These are phyloP conservation scores for Vidua chalybeata DNA, from an alignment of 2,113 vertebrate species.

Conservation along the genomic window DNA sequence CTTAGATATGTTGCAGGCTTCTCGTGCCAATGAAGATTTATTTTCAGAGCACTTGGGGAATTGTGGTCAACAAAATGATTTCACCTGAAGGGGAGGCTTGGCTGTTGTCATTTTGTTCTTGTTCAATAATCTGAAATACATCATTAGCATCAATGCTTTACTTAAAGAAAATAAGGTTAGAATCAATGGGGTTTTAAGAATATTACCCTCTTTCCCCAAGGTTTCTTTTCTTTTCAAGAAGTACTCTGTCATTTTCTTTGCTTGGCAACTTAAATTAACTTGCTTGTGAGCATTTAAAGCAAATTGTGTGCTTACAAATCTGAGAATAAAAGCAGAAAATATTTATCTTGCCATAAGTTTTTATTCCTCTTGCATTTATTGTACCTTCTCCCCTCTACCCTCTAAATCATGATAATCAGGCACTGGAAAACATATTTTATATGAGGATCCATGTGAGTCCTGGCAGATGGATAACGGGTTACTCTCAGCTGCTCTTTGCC, in stretches of 20 bases:
- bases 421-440: neutral
- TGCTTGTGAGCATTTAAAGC: neutral
- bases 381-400: neutral
- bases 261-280: neutral
- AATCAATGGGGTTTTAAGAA: neutral
- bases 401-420: neutral
- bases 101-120: constrained; percentile 11
- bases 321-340: neutral
- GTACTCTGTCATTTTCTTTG: neutral
- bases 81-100: neutral
- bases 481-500: neutral
- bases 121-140: constrained; percentile 5
- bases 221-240: neutral
- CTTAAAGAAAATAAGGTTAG: neutral
- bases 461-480: neutral
- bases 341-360: neutral
- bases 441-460: neutral
- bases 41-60: neutral
- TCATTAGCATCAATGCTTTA: neutral
- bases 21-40: neutral
- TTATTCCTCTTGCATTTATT: neutral
- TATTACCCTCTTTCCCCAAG: neutral
- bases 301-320: neutral
- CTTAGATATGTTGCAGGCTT: neutral
- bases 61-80: neutral